Conservation (phyloP, 2,888 invertebrate genomes). For the Clanis bilineata region DNA sequence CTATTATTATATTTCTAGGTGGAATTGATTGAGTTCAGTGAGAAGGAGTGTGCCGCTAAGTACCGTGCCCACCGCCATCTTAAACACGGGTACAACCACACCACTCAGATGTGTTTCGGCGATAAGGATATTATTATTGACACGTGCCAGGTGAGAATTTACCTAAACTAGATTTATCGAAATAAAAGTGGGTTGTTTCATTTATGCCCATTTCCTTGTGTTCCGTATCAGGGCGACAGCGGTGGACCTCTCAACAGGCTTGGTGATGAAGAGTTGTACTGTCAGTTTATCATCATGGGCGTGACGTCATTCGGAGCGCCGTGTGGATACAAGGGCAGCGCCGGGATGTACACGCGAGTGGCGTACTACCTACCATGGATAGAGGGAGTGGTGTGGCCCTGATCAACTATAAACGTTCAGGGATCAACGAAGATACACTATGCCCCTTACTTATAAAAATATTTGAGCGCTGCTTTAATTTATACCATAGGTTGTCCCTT, state of each 20-base stretch:
- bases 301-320: slow-evolving; percentile 76
- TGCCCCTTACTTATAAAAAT: no score
- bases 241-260: slow-evolving; percentile 81
- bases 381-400: slow-evolving; percentile 28
- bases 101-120: slow-evolving; percentile 27
- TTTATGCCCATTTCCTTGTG: no score
- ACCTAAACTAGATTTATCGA: slow-evolving; percentile 16
- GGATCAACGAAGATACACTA: no score
- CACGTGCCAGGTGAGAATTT: slow-evolving; percentile 23
- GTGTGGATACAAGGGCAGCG: slow-evolving; percentile 65
- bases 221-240: slow-evolving; percentile 81
- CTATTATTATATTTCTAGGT: slow-evolving; percentile 22
- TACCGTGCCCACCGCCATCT: slow-evolving; percentile 22
- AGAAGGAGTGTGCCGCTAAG: slow-evolving; percentile 16
- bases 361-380: slow-evolving; percentile 54
- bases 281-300: slow-evolving; percentile 77
- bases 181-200: background rate
- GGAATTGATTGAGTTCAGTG: slow-evolving; percentile 17
- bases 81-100: slow-evolving; percentile 20
- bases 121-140: slow-evolving; percentile 19
- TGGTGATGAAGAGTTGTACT: slow-evolving; percentile 34
- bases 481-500: no score
- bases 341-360: slow-evolving; percentile 83
- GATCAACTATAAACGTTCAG: background rate
- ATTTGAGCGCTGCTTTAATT: no score